phyloP scores from a whole-genome alignment of 2,888 invertebrate genomes.

The Argyresthia goedartella region DNA sequence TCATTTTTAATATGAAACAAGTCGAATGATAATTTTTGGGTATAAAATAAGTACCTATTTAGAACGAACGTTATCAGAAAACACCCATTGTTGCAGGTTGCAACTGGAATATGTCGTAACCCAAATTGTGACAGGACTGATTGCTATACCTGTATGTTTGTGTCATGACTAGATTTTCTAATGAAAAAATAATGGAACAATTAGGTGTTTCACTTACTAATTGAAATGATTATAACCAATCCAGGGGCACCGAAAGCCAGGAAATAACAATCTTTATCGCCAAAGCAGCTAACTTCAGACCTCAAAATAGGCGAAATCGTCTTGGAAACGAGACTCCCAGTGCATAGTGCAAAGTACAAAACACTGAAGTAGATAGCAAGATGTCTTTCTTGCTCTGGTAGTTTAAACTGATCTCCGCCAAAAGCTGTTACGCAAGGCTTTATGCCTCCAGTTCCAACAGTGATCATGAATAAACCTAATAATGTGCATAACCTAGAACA shows the following conservation, averaged over 20 bases:
- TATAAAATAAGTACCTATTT: too few species aligned
- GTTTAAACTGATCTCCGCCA: conserved; percentile 83
- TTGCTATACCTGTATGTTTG: too few species aligned
- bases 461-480: conserved; percentile 77
- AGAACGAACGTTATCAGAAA: too few species aligned
- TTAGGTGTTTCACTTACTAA: conserved; percentile 59
- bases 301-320: conserved; percentile 80
- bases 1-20: too few species aligned
- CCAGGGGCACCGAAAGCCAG: conserved; percentile 85
- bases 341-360: conserved; percentile 78
- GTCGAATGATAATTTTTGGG: too few species aligned
- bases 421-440: conserved; percentile 87
- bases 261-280: conserved; percentile 76
- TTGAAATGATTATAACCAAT: conserved; percentile 76
- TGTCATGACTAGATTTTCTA: too few species aligned
- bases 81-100: too few species aligned
- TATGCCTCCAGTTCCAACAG: conserved; percentile 84
- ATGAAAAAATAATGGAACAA: too few species aligned
- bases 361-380: conserved; percentile 81
- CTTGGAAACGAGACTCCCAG: conserved; percentile 80
- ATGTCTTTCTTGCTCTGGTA: conserved; percentile 74
- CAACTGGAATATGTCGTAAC: too few species aligned
- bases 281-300: conserved; percentile 75
- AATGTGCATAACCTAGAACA: conserved; percentile 70
- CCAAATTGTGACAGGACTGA: too few species aligned